Conservation (phyloP, 2,113 vertebrate species). For the Piprites chloris region DNA sequence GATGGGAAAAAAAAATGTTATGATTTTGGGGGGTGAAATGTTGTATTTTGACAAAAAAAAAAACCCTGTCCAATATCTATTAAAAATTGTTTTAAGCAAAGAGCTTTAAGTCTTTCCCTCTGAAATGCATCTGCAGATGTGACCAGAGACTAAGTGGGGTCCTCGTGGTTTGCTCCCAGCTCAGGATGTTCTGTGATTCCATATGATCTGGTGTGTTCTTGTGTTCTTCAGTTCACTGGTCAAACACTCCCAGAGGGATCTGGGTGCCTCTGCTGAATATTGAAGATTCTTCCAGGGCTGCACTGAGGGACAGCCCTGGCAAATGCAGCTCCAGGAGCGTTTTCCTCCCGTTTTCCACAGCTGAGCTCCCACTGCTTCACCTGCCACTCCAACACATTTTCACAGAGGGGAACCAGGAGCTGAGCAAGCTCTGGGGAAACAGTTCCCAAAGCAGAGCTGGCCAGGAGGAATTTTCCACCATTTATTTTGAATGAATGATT, state of each 20-base stretch:
- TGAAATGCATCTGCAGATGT: neutral
- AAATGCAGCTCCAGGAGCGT: neutral
- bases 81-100: neutral
- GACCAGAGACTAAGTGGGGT: neutral
- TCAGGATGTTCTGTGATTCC: neutral
- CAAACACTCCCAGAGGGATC: neutral
- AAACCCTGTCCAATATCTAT: neutral
- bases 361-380: neutral
- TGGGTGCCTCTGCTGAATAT: neutral
- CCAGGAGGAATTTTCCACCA: constrained; percentile 7
- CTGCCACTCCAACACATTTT: neutral
- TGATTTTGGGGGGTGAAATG: neutral
- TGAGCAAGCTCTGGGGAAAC: neutral
- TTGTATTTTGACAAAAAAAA: neutral
- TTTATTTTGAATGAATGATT: neutral
- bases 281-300: neutral
- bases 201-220: neutral
- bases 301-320: neutral
- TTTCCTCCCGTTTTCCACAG: neutral
- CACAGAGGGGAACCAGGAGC: neutral
- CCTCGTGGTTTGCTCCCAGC: neutral
- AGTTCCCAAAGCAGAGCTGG: neutral
- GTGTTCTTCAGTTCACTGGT: neutral
- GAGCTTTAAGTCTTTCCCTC: neutral
- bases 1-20: neutral